phyloP scores from a whole-genome alignment of 2,888 invertebrate genomes.

The Apantesis nais region DNA sequence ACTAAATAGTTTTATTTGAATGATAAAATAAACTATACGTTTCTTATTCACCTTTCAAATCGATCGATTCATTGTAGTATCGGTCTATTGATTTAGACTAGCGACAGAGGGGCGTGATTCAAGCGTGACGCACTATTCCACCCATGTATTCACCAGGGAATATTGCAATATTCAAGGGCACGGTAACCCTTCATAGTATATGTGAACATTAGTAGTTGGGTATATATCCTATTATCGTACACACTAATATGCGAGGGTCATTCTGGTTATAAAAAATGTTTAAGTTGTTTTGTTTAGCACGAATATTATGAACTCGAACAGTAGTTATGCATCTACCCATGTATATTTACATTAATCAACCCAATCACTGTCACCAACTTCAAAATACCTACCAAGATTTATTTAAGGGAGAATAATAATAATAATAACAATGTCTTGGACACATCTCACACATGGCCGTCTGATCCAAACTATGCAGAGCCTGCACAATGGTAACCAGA shows the following conservation, averaged over 20 bases:
- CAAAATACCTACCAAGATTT: not conserved
- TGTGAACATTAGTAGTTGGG: slow-evolving; percentile 10
- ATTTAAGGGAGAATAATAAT: no score
- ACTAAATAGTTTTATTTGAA: not conserved
- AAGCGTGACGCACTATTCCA: slow-evolving; percentile 58
- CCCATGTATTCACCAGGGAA: slow-evolving; percentile 50
- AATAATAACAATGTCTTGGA: no score
- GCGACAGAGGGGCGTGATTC: slow-evolving; percentile 76
- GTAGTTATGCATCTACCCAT: slow-evolving; percentile 1
- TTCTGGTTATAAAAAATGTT: slow-evolving; percentile 4
- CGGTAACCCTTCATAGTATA: slow-evolving; percentile 24
- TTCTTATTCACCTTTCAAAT: slow-evolving; percentile 21
- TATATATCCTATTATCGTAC: not conserved
- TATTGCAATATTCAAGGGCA: slow-evolving; percentile 47
- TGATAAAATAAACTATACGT: slow-evolving; percentile 15
- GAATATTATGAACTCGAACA: not conserved
- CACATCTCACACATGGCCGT: no score
- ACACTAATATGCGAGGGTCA: slow-evolving; percentile 15
- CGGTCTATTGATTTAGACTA: slow-evolving; percentile 76
- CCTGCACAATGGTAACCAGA: no score
- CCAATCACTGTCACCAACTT: not conserved
- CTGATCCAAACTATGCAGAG: no score
- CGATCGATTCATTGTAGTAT: slow-evolving; percentile 43
- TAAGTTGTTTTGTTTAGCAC: not conserved
- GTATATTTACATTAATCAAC: not conserved